Percentiles rank a stretch among this genome's conserved stretches.
phyloP scores from a whole-genome alignment of 1,140 invertebrate genomes.

The Anastrepha obliqua region DNA sequence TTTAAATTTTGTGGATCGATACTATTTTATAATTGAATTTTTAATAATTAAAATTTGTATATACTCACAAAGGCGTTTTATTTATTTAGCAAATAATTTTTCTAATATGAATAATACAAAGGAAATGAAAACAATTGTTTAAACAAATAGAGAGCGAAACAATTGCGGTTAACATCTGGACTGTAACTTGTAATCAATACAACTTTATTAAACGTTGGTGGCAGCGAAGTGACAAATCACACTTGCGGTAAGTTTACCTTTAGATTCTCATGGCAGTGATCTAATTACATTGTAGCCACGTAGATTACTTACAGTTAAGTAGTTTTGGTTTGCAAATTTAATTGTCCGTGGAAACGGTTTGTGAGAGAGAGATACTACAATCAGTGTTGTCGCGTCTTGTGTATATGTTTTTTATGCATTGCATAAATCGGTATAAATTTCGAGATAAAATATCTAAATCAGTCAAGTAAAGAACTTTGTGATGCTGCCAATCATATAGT shows the following conservation, averaged over 20 bases:
- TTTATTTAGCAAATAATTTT: too few relatives aligned
- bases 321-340: slow-evolving; percentile 6
- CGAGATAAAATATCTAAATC: too few relatives aligned
- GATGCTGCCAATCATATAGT: too few relatives aligned
- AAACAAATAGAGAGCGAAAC: not conserved
- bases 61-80: too few relatives aligned
- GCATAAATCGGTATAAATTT: not conserved
- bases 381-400: not conserved
- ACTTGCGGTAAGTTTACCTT: slow-evolving; percentile 18
- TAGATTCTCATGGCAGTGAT: slow-evolving; percentile 27
- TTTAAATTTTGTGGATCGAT: too few relatives aligned
- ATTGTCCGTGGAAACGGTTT: slow-evolving; percentile 7
- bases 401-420: not conserved
- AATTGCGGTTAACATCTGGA: slow-evolving; percentile 13
- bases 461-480: too few relatives aligned
- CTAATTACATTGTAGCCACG: slow-evolving; percentile 44
- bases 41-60: not conserved
- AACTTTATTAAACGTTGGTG: not conserved
- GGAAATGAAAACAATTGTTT: not conserved
- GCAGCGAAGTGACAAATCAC: not conserved
- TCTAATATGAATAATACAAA: too few relatives aligned
- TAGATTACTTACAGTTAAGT: not conserved
- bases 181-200: not conserved
- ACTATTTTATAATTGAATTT: too few relatives aligned
- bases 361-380: not conserved